Evolutionary conservation across 2,113 vertebrate species (phyloP).

Genomic region (Lycaon pictus): DNA sequence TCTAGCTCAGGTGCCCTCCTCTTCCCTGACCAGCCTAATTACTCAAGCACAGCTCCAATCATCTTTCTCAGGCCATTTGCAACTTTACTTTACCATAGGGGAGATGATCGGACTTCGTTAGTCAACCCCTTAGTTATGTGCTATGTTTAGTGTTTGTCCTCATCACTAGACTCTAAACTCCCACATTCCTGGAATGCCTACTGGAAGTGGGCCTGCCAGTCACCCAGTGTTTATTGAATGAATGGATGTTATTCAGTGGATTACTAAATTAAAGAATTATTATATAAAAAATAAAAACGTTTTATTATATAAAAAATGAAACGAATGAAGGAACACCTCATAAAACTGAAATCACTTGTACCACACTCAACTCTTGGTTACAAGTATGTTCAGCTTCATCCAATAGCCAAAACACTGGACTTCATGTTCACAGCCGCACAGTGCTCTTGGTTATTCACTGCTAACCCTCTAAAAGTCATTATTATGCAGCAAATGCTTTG

Average conservation of each 20-base stretch:
- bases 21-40: background rate
- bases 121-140: background rate
- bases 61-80: background rate
- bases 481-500: background rate
- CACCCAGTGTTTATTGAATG: background rate
- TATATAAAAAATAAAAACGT: background rate
- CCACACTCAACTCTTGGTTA: background rate
- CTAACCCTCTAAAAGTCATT: background rate
- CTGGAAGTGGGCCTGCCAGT: background rate
- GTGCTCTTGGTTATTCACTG: background rate
- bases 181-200: background rate
- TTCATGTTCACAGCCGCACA: rapidly evolving
- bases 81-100: background rate
- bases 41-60: background rate
- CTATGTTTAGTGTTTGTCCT: no score
- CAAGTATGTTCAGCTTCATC: background rate
- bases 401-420: background rate
- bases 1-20: background rate
- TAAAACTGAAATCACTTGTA: background rate
- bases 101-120: background rate
- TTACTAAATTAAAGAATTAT: background rate
- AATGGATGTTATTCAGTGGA: background rate
- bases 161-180: background rate
- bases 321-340: background rate
- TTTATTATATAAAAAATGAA: background rate